Conservation (phyloP, 37 sponge, comb jelly and placozoan species). For the Chondrilla cf. caribensis region DNA sequence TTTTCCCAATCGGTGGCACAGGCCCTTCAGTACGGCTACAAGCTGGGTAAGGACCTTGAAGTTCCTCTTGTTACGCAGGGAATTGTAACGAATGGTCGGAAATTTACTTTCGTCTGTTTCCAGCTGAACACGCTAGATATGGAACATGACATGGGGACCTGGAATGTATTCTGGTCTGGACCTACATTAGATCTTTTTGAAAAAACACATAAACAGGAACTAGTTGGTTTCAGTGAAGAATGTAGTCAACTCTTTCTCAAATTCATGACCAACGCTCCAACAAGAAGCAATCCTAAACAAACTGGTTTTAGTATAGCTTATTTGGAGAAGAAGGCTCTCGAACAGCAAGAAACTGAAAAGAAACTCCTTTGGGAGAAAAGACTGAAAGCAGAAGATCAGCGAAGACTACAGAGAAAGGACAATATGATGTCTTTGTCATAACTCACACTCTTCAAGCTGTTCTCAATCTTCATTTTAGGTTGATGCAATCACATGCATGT, state of each 20-base stretch:
- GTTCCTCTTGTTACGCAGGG: slow-evolving; percentile 63
- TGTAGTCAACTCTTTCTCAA: slow-evolving; percentile 51
- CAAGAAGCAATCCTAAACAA: slow-evolving; percentile 18
- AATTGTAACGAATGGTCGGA: slow-evolving; percentile 61
- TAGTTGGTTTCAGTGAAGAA: slow-evolving; percentile 34
- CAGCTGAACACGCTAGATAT: slow-evolving; percentile 79
- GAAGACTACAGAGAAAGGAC: no score
- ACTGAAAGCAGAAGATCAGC: no score
- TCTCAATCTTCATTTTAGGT: no score
- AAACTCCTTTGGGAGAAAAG: no score
- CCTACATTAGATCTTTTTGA: slow-evolving; percentile 58
- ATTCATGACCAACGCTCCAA: slow-evolving; percentile 46
- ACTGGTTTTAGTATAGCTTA: slow-evolving; percentile 32
- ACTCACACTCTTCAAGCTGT: no score
- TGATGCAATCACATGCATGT: no score
- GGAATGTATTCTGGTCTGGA: slow-evolving; percentile 67
- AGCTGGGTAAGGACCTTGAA: slow-evolving; percentile 39
- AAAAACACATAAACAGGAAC: background rate
- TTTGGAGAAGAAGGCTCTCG: background rate
- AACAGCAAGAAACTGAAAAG: background rate
- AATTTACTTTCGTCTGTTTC: slow-evolving; percentile 68
- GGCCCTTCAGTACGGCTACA: slow-evolving; percentile 70
- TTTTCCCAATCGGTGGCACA: slow-evolving; percentile 64
- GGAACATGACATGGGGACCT: background rate
- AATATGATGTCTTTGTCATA: no score